Percentiles rank a stretch among this genome's conserved stretches.
These are phyloP conservation scores for Heloderma charlesbogerti DNA, from an alignment of 2,113 vertebrate genomes.

Conservation along the genomic window DNA sequence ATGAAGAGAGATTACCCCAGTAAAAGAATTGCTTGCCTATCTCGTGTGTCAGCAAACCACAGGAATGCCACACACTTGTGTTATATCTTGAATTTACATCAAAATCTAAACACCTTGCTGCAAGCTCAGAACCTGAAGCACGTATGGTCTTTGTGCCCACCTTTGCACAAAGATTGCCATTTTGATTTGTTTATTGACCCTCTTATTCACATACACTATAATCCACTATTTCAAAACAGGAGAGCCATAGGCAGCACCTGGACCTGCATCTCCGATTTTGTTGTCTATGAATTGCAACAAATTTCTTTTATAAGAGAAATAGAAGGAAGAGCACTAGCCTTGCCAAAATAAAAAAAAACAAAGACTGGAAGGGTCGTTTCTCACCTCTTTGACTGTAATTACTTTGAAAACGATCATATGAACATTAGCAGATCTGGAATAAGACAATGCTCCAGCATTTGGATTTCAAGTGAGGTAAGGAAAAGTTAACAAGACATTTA, in stretches of 20 bases:
- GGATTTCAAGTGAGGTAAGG: not conserved
- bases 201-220: not conserved
- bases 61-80: not conserved
- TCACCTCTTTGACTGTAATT: not conserved
- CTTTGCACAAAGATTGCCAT: not conserved
- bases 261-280: not conserved
- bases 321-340: not conserved
- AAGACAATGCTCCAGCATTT: not conserved
- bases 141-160: not conserved
- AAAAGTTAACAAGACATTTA: no score
- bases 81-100: not conserved
- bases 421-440: not conserved
- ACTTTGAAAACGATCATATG: not conserved
- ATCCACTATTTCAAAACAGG: not conserved
- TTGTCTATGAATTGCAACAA: not conserved
- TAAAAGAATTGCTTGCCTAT: not conserved
- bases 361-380: not conserved
- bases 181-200: not conserved
- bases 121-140: not conserved
- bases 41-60: not conserved
- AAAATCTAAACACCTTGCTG: not conserved
- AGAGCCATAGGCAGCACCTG: not conserved
- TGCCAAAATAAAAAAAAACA: not conserved
- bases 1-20: not conserved
- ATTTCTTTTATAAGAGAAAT: not conserved